Evolutionary conservation across 2,797 vertebrate species (phyloP).

Genomic region (Spinus olivaceus): DNA sequence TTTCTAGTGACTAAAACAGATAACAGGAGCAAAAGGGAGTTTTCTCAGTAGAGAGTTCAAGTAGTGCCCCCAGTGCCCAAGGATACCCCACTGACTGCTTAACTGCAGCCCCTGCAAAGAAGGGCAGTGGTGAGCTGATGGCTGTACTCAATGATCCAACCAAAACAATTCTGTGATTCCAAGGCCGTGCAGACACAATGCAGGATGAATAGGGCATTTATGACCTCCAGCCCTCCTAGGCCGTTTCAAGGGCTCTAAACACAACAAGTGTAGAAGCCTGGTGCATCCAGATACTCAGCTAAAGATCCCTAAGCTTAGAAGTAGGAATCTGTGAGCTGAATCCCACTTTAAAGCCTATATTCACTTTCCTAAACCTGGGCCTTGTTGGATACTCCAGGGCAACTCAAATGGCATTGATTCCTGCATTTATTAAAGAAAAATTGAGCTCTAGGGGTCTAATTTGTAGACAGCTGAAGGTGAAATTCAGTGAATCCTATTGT

Average conservation of each 20-base stretch:
- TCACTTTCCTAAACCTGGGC: neutral
- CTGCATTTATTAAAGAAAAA: neutral
- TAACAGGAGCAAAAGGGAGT: neutral
- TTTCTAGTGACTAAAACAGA: neutral
- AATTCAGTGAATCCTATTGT: conserved; percentile 7
- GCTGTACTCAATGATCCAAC: neutral
- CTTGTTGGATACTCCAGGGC: neutral
- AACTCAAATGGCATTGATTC: neutral
- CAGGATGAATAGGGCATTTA: neutral
- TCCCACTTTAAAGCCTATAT: neutral
- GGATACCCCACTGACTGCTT: neutral
- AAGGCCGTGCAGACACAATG: neutral
- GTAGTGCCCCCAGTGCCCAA: neutral
- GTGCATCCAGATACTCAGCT: neutral
- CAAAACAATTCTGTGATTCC: neutral
- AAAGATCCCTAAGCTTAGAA: neutral
- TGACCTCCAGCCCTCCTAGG: neutral
- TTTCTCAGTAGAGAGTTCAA: neutral
- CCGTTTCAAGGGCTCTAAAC: neutral
- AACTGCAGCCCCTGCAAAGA: neutral
- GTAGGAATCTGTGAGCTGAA: neutral
- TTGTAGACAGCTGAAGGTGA: neutral
- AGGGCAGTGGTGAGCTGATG: neutral
- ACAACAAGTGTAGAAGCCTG: neutral
- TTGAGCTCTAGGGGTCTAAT: conserved; percentile 17